phyloP scores from a whole-genome alignment of 2,797 vertebrate species.

The Petrocephalus schoutedeni region DNA sequence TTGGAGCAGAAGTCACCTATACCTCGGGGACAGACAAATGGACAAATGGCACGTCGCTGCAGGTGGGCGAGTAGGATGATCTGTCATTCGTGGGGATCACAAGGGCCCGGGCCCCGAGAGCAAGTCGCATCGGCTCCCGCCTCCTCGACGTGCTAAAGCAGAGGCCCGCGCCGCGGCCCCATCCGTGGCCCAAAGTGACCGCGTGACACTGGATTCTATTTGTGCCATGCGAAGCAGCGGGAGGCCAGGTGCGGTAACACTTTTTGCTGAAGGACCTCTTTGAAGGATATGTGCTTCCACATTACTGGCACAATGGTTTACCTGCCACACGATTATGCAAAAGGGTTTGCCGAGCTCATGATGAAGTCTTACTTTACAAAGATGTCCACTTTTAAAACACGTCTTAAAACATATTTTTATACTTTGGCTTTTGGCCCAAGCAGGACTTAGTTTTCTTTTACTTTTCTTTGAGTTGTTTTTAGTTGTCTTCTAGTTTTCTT shows the following conservation, averaged over 20 bases:
- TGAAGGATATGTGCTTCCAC: background rate
- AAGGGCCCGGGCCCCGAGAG: background rate
- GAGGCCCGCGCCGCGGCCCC: background rate
- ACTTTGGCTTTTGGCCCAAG: too few relatives aligned
- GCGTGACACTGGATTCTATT: background rate
- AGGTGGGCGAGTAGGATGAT: background rate
- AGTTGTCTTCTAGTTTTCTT: too few relatives aligned
- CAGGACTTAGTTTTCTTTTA: too few relatives aligned
- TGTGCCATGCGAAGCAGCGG: background rate
- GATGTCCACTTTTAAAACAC: too few relatives aligned
- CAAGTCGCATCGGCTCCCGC: background rate
- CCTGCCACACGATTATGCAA: background rate
- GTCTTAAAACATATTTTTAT: too few relatives aligned
- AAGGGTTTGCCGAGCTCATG: background rate
- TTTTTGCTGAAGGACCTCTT: background rate
- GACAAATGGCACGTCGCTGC: background rate
- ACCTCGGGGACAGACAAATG: slow-evolving; percentile 18
- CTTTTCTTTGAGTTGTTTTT: too few relatives aligned
- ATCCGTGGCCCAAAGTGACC: background rate
- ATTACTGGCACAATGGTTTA: background rate
- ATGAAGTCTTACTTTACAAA: background rate
- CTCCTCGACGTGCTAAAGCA: background rate
- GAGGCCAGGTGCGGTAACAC: background rate
- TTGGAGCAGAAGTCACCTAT: slow-evolving; percentile 16
- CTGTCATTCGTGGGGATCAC: background rate